phyloP scores from a whole-genome alignment of 2,888 invertebrate genomes.

The Heliconius erato region DNA sequence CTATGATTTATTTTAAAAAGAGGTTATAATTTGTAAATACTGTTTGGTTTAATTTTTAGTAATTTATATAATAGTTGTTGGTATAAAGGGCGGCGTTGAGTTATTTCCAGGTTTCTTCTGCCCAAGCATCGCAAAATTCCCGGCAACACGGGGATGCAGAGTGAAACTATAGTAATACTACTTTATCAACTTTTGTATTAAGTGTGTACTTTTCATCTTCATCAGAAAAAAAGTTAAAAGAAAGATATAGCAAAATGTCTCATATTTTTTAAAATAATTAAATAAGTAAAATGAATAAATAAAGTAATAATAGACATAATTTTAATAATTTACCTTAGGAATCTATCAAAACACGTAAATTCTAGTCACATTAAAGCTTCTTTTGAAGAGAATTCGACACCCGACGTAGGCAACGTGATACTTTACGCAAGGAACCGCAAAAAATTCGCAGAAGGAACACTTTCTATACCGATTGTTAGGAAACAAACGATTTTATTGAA shows the following conservation, averaged over 20 bases:
- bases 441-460: conserved; percentile 77
- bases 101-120: no score
- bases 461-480: conserved; percentile 44
- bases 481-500: conserved; percentile 34
- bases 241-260: no score
- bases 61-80: no score
- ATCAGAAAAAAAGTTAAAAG: no score
- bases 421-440: conserved; percentile 67
- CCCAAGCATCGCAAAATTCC: no score
- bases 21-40: neutral
- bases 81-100: no score
- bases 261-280: no score
- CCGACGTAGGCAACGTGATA: conserved; percentile 70
- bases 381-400: conserved; percentile 65
- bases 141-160: neutral
- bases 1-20: neutral
- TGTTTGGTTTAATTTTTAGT: neutral
- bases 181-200: neutral
- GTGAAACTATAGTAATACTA: neutral
- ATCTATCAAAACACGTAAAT: neutral
- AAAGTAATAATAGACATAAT: neutral
- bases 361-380: neutral
- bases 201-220: no score
- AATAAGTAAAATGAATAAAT: neutral
- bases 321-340: neutral